Evolutionary conservation across 2,113 vertebrate species (phyloP).

Genomic region (Panurus biarmicus): DNA sequence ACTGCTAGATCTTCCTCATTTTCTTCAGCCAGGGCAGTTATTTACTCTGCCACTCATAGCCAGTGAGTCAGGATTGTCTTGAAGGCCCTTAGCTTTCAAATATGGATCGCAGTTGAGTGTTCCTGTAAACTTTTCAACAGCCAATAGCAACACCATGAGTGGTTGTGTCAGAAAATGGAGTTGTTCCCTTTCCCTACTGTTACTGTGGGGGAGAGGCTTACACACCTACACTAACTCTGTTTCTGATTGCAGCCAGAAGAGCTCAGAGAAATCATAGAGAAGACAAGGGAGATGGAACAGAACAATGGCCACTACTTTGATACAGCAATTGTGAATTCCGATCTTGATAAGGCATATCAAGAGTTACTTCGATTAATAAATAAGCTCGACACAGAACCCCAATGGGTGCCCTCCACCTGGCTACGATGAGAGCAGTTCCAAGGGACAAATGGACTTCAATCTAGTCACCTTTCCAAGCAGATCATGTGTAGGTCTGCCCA

Average conservation of each 20-base stretch:
- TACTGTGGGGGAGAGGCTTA: background rate
- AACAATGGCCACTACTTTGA: slow-evolving; percentile 91
- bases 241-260: slow-evolving; percentile 83
- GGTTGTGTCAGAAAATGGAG: background rate
- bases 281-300: slow-evolving; percentile 94
- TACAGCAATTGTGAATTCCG: slow-evolving; percentile 84
- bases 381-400: slow-evolving; percentile 94
- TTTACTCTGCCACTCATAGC: background rate
- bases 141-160: background rate
- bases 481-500: background rate
- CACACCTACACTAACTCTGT: background rate
- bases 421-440: slow-evolving; percentile 70
- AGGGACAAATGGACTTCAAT: background rate
- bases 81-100: background rate
- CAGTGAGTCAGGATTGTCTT: background rate
- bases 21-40: background rate
- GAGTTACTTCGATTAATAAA: slow-evolving; percentile 87
- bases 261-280: slow-evolving; percentile 88
- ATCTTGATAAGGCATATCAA: slow-evolving; percentile 85
- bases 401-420: slow-evolving; percentile 96
- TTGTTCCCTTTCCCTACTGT: background rate
- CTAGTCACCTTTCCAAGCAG: background rate
- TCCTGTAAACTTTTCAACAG: background rate
- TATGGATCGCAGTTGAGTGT: background rate
- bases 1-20: background rate